Base-by-base conservation (phyloP, 2,797 vertebrate species). In the Myiothlypis chrysogaster region DNA sequence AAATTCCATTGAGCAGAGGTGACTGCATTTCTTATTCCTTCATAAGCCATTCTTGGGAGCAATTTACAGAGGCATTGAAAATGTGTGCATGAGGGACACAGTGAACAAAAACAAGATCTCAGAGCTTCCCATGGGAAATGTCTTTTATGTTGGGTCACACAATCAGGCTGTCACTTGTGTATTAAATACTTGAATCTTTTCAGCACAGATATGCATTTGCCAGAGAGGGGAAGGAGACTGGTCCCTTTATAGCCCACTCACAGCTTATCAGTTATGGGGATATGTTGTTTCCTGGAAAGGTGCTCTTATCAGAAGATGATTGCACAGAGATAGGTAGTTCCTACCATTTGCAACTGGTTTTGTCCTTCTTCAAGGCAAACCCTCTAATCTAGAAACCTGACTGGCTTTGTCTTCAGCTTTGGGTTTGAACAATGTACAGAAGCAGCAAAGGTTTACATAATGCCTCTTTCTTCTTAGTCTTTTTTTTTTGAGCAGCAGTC, bases 91-190 rank as follows among this genome's bases (percentile, higher is more conserved):
- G 0, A 63, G 37, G 34, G 47, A 81, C 34, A 24, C 27, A 19
- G 23, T 10, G 87, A 87, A 77, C 73, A 87, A 87, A 88, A 90
- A 19, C 19, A 84, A 82, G 55, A 83, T 21, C 59, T 75, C 10
- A 7, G 68, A 78, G 17, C 59, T 92, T 92, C 84, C 83, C 89
- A 82, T 72, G 72, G 93, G 88, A 95, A 95, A 92, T 50, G 41
- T 91, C 57, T 49, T 17, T 89, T 66, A 84, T 57, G 27, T 78
- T 81, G 55, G 73, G 59, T 83, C 71, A 79, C 63, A 47, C 70
- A 79, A 39, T 47, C 47, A 47, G 70, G 19, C 71, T 87, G 55
- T 82, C 81, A 86, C 41, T 47, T 32, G 14, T 61, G 70, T 14
- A 37, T 70, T 89, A 75, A 71, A 69, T 82, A 55, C 86, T 57